These are phyloP conservation scores for Eulemur macaco DNA, from an alignment of 2,113 vertebrate genomes.

Conservation along the genomic window DNA sequence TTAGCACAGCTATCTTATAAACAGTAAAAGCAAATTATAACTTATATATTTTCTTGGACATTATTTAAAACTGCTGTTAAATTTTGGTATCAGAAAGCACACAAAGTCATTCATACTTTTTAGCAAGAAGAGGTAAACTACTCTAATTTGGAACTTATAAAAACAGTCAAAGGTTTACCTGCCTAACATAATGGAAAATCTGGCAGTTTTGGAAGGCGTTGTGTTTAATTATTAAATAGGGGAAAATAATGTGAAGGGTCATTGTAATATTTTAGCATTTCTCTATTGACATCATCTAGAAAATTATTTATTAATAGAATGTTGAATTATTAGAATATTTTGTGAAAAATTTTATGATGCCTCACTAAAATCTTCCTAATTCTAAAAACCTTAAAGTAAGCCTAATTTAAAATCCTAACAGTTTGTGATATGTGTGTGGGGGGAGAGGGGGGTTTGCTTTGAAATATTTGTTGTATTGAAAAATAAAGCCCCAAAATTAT, in stretches of 20 bases:
- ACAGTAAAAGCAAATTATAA: background rate
- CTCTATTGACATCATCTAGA: background rate
- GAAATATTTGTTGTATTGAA: background rate
- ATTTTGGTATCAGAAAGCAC: background rate
- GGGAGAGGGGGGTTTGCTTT: background rate
- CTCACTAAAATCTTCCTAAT: background rate
- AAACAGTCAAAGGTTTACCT: background rate
- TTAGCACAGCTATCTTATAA: background rate
- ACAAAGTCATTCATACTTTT: background rate
- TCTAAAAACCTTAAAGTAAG: background rate
- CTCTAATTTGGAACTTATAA: background rate
- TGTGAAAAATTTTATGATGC: background rate
- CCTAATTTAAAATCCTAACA: background rate
- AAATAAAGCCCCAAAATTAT: background rate
- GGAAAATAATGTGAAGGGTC: background rate
- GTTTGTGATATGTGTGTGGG: background rate
- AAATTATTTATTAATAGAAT: background rate
- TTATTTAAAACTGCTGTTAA: background rate
- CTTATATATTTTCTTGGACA: background rate
- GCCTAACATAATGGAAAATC: background rate
- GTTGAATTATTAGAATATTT: constrained; percentile 23
- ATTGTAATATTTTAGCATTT: background rate
- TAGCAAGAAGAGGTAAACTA: background rate
- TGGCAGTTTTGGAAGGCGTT: background rate
- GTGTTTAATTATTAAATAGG: background rate